phyloP scores from a whole-genome alignment of 1,140 invertebrate genomes.

The Bemisia tabaci region DNA sequence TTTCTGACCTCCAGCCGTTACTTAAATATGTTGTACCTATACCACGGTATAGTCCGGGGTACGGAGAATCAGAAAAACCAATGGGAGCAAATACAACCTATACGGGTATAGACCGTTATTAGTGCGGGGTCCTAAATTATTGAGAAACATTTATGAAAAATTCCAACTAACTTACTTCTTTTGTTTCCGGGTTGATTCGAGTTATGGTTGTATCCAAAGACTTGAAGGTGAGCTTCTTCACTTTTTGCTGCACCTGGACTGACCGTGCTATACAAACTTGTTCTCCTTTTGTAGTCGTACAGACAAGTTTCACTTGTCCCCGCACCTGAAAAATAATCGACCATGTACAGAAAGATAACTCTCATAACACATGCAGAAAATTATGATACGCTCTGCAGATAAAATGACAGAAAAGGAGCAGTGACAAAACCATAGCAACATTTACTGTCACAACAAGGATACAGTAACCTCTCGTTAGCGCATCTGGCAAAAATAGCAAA shows the following conservation, averaged over 20 bases:
- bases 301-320: conserved; percentile 48
- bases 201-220: conserved; percentile 55
- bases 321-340: conserved; percentile 30
- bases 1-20: no score
- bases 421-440: no score
- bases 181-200: conserved; percentile 25
- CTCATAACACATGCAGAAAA: neutral
- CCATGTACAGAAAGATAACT: neutral
- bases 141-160: no score
- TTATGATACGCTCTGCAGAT: neutral
- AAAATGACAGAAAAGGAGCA: neutral
- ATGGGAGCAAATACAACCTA: no score
- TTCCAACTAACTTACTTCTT: conserved; percentile 28
- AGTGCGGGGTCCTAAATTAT: no score
- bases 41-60: no score
- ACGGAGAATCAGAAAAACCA: no score
- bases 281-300: conserved; percentile 45
- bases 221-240: conserved; percentile 41
- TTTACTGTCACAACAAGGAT: no score
- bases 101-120: no score
- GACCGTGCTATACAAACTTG: conserved; percentile 42
- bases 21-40: no score
- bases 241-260: conserved; percentile 44
- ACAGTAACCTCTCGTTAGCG: no score
- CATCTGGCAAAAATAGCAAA: no score